A percentile compares a stretch with the other conserved stretches of the same genome.
These are phyloP conservation scores for Tolypeutes matacus DNA, from an alignment of 2,797 vertebrate species.

Conservation along the genomic window DNA sequence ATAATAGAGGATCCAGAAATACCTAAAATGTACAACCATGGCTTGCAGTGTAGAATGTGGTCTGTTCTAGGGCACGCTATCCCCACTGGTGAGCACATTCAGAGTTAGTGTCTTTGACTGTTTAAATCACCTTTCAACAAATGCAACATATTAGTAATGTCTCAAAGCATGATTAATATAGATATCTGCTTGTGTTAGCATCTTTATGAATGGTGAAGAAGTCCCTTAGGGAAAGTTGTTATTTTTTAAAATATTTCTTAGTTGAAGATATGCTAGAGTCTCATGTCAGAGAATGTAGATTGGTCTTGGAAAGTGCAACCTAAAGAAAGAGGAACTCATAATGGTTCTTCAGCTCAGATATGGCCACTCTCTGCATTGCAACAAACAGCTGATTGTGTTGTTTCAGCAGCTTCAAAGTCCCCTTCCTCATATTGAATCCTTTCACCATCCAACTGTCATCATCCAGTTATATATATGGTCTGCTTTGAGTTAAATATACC, in stretches of 20 bases:
- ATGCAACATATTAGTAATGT: not conserved
- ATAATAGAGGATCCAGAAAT: not conserved
- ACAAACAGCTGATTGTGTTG: not conserved
- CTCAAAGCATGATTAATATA: not conserved
- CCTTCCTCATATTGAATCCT: not conserved
- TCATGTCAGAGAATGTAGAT: not conserved
- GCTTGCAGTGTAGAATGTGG: not conserved
- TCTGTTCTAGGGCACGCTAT: not conserved
- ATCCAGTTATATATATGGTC: fast-evolving
- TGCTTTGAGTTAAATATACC: not conserved
- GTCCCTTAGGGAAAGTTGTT: not conserved
- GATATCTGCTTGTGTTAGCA: not conserved
- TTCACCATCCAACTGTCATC: too few relatives aligned
- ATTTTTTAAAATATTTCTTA: not conserved
- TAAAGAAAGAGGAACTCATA: not conserved
- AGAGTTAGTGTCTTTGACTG: not conserved
- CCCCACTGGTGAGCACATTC: not conserved
- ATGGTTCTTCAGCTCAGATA: not conserved
- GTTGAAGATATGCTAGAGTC: not conserved
- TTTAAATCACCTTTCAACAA: not conserved
- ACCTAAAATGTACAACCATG: too few relatives aligned
- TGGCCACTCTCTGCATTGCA: not conserved
- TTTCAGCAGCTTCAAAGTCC: not conserved
- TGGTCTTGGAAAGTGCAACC: not conserved
- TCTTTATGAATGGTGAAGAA: not conserved